Base-by-base conservation (phyloP, 2,113 vertebrate species). In the Bubo blakistoni region DNA sequence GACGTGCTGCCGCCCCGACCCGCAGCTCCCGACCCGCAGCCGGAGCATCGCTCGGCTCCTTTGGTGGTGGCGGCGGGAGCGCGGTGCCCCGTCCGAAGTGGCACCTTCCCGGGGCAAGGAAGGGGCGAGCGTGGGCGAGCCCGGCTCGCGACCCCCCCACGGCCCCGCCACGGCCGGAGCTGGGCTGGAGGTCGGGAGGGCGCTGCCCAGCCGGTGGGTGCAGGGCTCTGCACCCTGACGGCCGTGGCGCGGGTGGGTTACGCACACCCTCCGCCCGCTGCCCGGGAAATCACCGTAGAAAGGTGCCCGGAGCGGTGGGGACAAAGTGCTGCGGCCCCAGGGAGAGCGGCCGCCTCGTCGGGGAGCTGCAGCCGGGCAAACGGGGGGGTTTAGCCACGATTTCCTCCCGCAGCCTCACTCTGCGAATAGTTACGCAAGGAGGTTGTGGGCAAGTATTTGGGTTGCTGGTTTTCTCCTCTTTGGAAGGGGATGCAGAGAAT, bases 281-380 rank as follows among this genome's bases (percentile, higher is more conserved):
- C 52, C 80, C 86, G 34, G 55, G 59, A 29, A 65, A 46, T 24
- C 81, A 10, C 38, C 42, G 34, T 10, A 20, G 40, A 26, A 70
- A 71, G 63, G 70, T 22, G 62, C 66, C 82, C 38, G 26, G 16
- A 2, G 0, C 66, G 0, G 72, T 0, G 46, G 67, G 92, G 57
- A 5, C 22, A n/a, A 32, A 34, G 74, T 0, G 7, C 20, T 0
- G 42, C 21, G 1, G 0, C 30, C 49, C 65, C 57, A 5, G 22
- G 51, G 62, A 63, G 29, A 21, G 54, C 0, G 59, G 42, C 29
- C 42, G 2, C 52, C 0, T 2, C 8, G 54, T 1, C 16, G 17
- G 84, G 51, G 84, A 79, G 80, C 51, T 13, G 10, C 57, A 11
- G 93, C 51, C 32, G 34, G 44, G 49, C 26, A 4, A 17, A 9